Percentiles rank a stretch among this genome's conserved stretches.
phyloP scores from a whole-genome alignment of 1,140 invertebrate genomes.

The Aricia agestis region DNA sequence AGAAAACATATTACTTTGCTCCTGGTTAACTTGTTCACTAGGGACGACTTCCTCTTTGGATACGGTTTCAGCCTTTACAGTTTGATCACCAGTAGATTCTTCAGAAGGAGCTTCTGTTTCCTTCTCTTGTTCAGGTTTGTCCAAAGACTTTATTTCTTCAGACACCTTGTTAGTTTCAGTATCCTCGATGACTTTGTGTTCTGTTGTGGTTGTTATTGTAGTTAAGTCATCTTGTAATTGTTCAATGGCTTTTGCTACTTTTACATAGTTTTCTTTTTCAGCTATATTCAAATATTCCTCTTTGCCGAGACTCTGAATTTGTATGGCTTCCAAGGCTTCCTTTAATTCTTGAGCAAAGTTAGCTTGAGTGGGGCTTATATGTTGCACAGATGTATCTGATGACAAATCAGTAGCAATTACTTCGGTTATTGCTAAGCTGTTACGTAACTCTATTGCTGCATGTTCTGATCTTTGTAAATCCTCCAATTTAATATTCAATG shows the following conservation, averaged over 20 bases:
- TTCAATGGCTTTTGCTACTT: background rate
- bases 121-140: background rate
- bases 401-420: background rate
- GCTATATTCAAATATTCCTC: background rate
- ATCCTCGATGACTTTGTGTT: background rate
- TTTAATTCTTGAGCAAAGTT: background rate
- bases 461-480: conserved; percentile 15
- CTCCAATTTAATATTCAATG: background rate
- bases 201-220: background rate
- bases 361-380: background rate
- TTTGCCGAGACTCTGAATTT: background rate
- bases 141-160: background rate
- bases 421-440: background rate
- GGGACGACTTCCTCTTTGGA: background rate
- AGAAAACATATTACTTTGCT: background rate
- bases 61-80: too few species aligned
- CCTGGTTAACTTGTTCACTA: background rate
- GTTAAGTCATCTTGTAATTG: background rate
- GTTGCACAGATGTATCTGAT: background rate
- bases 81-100: background rate
- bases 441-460: background rate
- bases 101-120: too few species aligned
- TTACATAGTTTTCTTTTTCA: background rate
- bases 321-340: background rate
- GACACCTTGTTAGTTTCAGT: background rate